These are phyloP conservation scores for Nephrotoma flavescens DNA, from an alignment of 2,888 invertebrate species.

Conservation along the genomic window DNA sequence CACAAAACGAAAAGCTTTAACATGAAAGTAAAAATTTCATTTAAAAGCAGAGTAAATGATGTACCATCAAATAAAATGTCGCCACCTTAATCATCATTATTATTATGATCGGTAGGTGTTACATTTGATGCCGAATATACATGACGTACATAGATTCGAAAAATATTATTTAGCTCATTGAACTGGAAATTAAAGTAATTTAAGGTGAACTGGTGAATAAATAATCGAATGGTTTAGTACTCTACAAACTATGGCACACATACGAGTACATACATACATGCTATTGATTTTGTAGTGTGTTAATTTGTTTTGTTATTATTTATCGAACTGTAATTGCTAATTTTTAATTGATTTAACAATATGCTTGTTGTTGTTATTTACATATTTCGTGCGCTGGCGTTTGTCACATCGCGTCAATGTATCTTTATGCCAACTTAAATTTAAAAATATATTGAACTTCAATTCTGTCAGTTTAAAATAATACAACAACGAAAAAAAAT, in stretches of 20 bases:
- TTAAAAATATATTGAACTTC: neutral
- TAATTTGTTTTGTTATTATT: neutral
- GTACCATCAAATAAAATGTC: neutral
- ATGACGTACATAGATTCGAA: neutral
- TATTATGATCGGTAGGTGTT: neutral
- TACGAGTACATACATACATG: neutral
- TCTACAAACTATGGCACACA: neutral
- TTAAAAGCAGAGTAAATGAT: neutral
- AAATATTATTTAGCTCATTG: neutral
- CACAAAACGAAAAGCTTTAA: no score
- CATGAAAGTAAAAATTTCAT: neutral
- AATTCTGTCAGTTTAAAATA: neutral
- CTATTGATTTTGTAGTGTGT: neutral
- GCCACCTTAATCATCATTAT: neutral
- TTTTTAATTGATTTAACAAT: neutral
- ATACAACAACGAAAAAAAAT: no score
- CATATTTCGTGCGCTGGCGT: no score
- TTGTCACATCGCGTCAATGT: neutral
- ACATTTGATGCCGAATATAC: neutral
- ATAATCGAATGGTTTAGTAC: neutral
- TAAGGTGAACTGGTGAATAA: neutral
- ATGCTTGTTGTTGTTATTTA: no score
- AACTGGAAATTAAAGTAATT: neutral
- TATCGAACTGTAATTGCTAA: neutral
- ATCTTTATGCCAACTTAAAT: neutral